A percentile compares a stretch with the other conserved stretches of the same genome.
Evolutionary conservation across 2,113 vertebrate species (phyloP).

Genomic region (Cygnus buccinator): DNA sequence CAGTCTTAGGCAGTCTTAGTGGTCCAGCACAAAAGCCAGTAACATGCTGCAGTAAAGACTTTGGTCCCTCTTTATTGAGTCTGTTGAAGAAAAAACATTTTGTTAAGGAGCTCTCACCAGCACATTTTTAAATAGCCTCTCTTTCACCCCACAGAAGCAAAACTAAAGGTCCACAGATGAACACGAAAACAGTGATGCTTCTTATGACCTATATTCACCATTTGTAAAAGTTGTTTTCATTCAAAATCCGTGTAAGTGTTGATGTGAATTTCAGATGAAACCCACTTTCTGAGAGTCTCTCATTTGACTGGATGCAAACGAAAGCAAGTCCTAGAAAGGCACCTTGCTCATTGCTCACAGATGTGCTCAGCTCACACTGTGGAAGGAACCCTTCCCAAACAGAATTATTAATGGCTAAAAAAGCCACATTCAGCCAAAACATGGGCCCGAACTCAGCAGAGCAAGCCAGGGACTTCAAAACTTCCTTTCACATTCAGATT

Average conservation of each 20-base stretch:
- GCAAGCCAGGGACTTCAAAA: background rate
- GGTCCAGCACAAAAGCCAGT: background rate
- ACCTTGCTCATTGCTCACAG: background rate
- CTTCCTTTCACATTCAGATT: background rate
- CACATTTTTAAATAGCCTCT: background rate
- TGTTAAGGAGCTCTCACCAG: background rate
- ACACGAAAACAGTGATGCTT: background rate
- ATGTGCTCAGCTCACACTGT: fast-evolving
- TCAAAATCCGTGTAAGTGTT: background rate
- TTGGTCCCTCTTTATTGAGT: fast-evolving
- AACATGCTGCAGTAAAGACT: fast-evolving
- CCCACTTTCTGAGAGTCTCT: background rate
- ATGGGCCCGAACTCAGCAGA: fast-evolving
- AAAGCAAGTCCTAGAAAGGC: background rate
- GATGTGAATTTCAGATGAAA: background rate
- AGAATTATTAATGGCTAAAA: background rate
- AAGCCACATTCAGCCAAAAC: background rate
- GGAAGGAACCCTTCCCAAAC: background rate
- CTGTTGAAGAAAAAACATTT: background rate
- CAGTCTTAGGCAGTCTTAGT: background rate
- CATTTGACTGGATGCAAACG: background rate
- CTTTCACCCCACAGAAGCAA: background rate
- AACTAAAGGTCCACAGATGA: background rate
- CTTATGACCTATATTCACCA: background rate
- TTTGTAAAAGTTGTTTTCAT: background rate